phyloP scores from a whole-genome alignment of 1,140 invertebrate species.

The Steinernema feltiae region DNA sequence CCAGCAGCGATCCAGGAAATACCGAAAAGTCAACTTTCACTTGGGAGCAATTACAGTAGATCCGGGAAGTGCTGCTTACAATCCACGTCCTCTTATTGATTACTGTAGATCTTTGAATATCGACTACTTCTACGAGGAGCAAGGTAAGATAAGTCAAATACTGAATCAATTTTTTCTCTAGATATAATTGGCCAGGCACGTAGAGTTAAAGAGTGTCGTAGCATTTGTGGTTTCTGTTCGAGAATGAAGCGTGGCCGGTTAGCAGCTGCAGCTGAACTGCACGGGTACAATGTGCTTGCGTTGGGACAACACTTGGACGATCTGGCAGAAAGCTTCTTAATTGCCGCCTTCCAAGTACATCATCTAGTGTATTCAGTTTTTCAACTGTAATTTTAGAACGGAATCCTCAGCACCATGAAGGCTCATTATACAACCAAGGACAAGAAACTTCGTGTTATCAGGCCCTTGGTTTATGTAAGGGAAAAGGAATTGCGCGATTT shows the following conservation, averaged over 20 bases:
- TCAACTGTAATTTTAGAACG: conserved; percentile 61
- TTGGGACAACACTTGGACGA: conserved; percentile 80
- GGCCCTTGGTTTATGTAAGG: conserved; percentile 79
- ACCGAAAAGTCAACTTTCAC: conserved; percentile 64
- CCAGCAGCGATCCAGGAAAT: conserved; percentile 67
- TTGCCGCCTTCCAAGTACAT: conserved; percentile 69
- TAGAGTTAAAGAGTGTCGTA: conserved; percentile 60
- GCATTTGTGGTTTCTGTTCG: conserved; percentile 69
- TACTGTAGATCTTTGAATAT: conserved; percentile 68
- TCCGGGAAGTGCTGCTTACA: conserved; percentile 65
- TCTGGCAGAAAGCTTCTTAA: conserved; percentile 74
- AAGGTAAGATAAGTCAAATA: conserved; percentile 56
- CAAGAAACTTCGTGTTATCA: conserved; percentile 73
- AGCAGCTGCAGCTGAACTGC: conserved; percentile 69
- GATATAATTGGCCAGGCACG: conserved; percentile 63
- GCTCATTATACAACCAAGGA: conserved; percentile 71
- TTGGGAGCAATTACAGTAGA: conserved; percentile 72
- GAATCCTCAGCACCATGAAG: conserved; percentile 72
- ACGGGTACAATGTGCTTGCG: conserved; percentile 77
- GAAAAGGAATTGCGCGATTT: conserved; percentile 70
- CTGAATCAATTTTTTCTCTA: conserved; percentile 40
- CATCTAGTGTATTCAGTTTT: background rate
- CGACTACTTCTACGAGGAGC: conserved; percentile 70
- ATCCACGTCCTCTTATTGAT: conserved; percentile 67
- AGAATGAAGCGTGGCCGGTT: conserved; percentile 69